phyloP scores from a whole-genome alignment of 2,797 vertebrate species.

The Spheniscus humboldti region DNA sequence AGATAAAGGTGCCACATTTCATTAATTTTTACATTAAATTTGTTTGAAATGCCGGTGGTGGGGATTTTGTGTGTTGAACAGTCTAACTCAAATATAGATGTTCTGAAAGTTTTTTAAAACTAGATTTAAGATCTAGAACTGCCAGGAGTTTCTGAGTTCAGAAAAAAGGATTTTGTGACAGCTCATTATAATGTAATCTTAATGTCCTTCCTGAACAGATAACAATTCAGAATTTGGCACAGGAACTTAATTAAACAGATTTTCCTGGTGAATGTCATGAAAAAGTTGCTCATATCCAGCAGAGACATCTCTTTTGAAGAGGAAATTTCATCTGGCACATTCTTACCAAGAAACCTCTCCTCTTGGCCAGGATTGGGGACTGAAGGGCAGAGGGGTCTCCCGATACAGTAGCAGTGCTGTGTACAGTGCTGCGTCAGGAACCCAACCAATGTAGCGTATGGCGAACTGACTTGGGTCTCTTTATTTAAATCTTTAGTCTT shows the following conservation, averaged over 20 bases:
- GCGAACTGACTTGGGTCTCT: not conserved
- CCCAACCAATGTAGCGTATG: accelerated
- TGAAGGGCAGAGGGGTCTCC: not conserved
- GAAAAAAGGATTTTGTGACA: not conserved
- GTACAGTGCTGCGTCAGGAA: not conserved
- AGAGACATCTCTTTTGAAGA: not conserved
- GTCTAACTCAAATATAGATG: not conserved
- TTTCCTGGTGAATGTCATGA: not conserved
- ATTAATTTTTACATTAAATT: not conserved
- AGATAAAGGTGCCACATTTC: not conserved
- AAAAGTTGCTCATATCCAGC: not conserved
- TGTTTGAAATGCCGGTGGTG: not conserved
- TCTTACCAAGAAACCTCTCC: not conserved
- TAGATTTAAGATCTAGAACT: not conserved
- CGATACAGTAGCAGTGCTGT: not conserved
- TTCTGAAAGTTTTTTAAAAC: not conserved
- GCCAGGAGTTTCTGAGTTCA: not conserved
- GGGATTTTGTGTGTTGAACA: not conserved
- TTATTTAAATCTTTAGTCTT: not conserved
- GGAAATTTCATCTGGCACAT: not conserved
- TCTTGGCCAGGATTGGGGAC: not conserved
- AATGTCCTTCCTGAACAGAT: not conserved
- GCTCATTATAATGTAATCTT: not conserved
- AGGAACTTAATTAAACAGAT: not conserved
- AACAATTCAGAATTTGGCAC: not conserved